Evolutionary conservation across 2,113 vertebrate species (phyloP).

Genomic region (Hypocryptadius cinnamomeus): DNA sequence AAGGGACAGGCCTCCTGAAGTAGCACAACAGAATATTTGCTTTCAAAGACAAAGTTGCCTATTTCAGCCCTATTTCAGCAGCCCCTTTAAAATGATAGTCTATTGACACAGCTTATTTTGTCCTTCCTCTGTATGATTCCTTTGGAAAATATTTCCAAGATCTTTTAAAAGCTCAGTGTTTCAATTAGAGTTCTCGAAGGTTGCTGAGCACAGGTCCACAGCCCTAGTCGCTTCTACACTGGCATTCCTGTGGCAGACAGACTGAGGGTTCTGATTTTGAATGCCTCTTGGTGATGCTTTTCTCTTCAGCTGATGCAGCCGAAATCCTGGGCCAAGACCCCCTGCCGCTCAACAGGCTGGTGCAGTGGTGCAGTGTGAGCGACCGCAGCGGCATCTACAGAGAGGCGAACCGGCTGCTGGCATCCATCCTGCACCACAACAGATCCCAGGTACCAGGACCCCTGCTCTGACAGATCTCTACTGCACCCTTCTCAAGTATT

Average conservation of each 20-base stretch:
- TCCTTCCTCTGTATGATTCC: neutral
- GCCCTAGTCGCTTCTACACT: neutral
- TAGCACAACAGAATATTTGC: neutral
- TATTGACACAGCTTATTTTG: neutral
- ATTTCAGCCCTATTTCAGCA: neutral
- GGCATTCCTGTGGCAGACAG: neutral
- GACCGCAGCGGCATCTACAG: slow-evolving; percentile 72
- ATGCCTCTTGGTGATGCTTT: neutral
- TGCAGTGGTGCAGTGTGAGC: slow-evolving; percentile 79
- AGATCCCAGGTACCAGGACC: slow-evolving; percentile 67
- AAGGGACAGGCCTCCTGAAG: neutral
- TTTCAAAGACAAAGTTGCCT: neutral
- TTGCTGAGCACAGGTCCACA: neutral
- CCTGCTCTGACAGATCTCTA: accelerated
- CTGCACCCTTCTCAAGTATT: neutral
- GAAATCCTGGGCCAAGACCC: slow-evolving; percentile 76
- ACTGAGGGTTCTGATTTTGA: neutral
- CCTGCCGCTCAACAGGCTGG: slow-evolving; percentile 71
- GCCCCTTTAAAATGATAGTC: neutral
- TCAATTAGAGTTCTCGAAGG: neutral
- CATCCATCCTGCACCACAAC: slow-evolving; percentile 81
- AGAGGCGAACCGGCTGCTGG: slow-evolving; percentile 82
- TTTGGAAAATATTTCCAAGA: neutral
- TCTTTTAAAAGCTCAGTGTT: neutral
- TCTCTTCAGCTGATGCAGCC: slow-evolving; percentile 75